Evolutionary conservation across 1,140 invertebrate species (phyloP).

Genomic region (Charaxes varanes): DNA sequence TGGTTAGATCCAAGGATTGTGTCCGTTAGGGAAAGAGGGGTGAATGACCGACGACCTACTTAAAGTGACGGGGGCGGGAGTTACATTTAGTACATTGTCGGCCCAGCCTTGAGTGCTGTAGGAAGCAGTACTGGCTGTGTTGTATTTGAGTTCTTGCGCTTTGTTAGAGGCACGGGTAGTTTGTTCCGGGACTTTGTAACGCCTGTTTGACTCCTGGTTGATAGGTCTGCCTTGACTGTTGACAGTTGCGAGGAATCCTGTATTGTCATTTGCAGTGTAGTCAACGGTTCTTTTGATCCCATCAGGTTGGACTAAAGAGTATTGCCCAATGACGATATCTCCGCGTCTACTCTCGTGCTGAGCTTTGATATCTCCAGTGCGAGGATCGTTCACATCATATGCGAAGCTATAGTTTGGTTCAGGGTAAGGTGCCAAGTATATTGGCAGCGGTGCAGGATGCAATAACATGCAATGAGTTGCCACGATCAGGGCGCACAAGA

Average conservation of each 20-base stretch:
- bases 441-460: constrained; percentile 37
- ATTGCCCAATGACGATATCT: constrained; percentile 78
- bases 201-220: constrained; percentile 20
- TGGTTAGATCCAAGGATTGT: constrained; percentile 42
- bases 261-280: constrained; percentile 72
- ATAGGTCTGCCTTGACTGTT: constrained; percentile 39
- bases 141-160: constrained; percentile 21
- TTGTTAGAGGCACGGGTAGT: constrained; percentile 23
- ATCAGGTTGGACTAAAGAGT: constrained; percentile 79
- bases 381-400: constrained; percentile 79
- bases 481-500: constrained; percentile 40
- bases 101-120: constrained; percentile 34
- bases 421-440: constrained; percentile 29
- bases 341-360: constrained; percentile 72
- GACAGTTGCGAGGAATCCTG: constrained; percentile 51
- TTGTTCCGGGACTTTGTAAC: constrained; percentile 24
- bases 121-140: constrained; percentile 18
- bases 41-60: constrained; percentile 42
- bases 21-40: constrained; percentile 26
- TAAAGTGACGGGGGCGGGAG: constrained; percentile 31
- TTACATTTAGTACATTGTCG: constrained; percentile 24
- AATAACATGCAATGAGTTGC: constrained; percentile 44
- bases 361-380: constrained; percentile 69
- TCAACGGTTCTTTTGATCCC: constrained; percentile 79
- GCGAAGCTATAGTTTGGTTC: constrained; percentile 76